Base-by-base conservation (phyloP, 2,888 invertebrate species). In the Calliphora vomitoria region DNA sequence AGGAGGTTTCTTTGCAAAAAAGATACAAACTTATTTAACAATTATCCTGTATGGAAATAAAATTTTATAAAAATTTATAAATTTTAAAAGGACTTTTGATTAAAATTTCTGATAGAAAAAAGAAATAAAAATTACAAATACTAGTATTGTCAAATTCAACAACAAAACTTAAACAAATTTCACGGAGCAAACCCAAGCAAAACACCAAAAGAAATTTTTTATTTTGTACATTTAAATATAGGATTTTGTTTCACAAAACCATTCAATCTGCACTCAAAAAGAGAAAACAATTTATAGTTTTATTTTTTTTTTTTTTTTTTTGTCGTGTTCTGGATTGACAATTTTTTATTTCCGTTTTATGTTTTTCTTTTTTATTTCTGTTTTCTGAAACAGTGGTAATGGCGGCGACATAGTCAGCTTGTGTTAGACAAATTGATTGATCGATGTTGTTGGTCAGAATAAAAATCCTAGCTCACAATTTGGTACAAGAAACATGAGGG, bases 341-440 rank as follows among this genome's bases (percentile, higher is more conserved):
- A 25, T 58, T 58, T 58, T 58, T 58, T 58, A 58, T 25, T 25
- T 58, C 58, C 58, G 58, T 25, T 58, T 58, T 41, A 10, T 55
- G 55, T 55, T 8, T 20, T 18, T 4, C 18, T 55, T 31, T 25
- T 11, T 20, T 58, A 20, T 4, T 38, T 3, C 4, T 6, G n/a
- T 38, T 31, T 31, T 62, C n/a, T 62, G 62, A 35, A 62, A 71
- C 53, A 53, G 20, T 68, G 41, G 20, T 25, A 47, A 10, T 44
- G 53, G 53, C 35, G 38, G 64, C 72, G 64, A 47, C 55, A 60
- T 41, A 72, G 72, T 15, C 58, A 20, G 79, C 72, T 62, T 47
- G 72, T 84, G 68, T 74, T 84, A 72, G 84, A 84, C 84, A 79
- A 84, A 84, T 84, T 84, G 84, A 79, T 84, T 44, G 84, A 84